Conservation (phyloP, 1,140 invertebrate species). For the Scaptomyza graminum region DNA sequence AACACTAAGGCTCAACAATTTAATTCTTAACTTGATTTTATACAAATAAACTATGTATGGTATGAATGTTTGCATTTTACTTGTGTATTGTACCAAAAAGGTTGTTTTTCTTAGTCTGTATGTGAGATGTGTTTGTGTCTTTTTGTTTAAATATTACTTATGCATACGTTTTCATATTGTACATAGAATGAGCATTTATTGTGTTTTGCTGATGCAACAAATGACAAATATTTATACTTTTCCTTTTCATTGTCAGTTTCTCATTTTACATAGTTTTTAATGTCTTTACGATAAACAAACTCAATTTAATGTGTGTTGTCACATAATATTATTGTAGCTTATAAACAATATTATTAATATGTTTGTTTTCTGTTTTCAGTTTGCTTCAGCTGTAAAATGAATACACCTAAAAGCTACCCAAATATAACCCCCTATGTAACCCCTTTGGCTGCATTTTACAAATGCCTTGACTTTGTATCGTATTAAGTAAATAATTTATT, state of each 20-base stretch:
- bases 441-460: constrained; percentile 80
- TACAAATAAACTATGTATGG: background rate
- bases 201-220: constrained; percentile 31
- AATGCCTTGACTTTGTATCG: constrained; percentile 53
- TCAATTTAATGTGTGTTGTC: constrained; percentile 27
- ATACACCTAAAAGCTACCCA: constrained; percentile 50
- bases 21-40: constrained; percentile 15
- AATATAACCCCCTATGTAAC: constrained; percentile 41
- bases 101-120: constrained; percentile 3
- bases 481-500: constrained; percentile 60
- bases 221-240: constrained; percentile 25
- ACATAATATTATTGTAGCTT: constrained; percentile 28
- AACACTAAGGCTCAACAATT: constrained; percentile 41
- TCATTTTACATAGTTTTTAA: constrained; percentile 52
- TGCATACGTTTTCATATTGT: constrained; percentile 42
- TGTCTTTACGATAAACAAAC: constrained; percentile 20
- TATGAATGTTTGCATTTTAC: background rate
- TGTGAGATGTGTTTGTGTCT: constrained; percentile 16
- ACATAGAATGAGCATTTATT: constrained; percentile 75
- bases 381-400: constrained; percentile 54
- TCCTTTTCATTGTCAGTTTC: constrained; percentile 2
- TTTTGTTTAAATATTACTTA: constrained; percentile 35
- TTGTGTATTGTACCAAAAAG: constrained; percentile 30
- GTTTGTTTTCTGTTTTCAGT: constrained; percentile 45
- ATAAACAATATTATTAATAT: constrained; percentile 37